Base-by-base conservation (phyloP, 1,140 invertebrate genomes). In the Drosophila micromelanica region DNA sequence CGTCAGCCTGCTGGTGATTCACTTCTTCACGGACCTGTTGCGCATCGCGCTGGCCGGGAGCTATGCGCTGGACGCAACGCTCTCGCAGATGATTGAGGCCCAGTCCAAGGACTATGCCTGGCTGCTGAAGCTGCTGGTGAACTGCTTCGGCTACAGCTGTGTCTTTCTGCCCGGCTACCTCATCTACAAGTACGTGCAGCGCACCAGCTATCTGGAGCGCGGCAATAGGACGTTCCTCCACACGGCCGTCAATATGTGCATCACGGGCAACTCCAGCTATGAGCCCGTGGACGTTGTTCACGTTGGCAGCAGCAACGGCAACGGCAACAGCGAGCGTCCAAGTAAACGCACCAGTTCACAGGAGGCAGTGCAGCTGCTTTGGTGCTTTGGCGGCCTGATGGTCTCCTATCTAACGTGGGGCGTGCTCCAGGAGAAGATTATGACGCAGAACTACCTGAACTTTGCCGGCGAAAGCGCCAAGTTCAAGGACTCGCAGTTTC, bases 391-490 rank as follows among this genome's bases (percentile, higher is more conserved):
- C 40, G 98, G 98, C 1, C 93, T 99, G 1, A 98, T 98, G 94
- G 93, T 95, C 2, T 97, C 97, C 48, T 99, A 98, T 91, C 93
- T 99, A 15, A 96, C 96, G 32, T 99, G 98, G 98, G 98, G 98
- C 2, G 93, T 99, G 45, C 92, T 99, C 49, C 98, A 99, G 92
- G 97, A 98, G 93, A 97, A 97, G 93, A 96, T 98, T 68, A 97
- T 97, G 96, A 97, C 96, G 1, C 95, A 96, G 92, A 95, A 96
- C 75, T 98, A 98, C 80, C 90, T 91, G 27, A 93, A 95, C 90
- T 84, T 87, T 3, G 92, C 93, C 84, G 95, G 95, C 2, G 93
- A 94, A 40, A 92, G 93, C 73, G 92, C 92, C n/a, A 94, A 95
- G 62, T 99, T 99, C 92, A 95, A 94, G 87, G 97, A 99, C 92